Base-by-base conservation (phyloP, 2,888 invertebrate species). In the Metallyticus violacea region DNA sequence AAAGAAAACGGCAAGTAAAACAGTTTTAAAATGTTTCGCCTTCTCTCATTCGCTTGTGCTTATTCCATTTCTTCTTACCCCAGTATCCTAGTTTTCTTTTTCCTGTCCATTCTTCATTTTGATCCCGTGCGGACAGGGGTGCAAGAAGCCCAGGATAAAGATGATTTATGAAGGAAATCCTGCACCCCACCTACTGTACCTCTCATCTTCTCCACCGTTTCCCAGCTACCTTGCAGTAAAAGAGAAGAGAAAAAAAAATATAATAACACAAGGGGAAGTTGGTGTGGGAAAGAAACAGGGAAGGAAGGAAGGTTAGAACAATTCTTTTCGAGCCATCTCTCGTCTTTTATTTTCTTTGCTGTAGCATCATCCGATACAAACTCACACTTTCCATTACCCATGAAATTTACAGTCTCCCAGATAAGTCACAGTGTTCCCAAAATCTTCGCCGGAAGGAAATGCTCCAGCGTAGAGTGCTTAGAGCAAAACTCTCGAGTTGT, bases 161-260 rank as follows among this genome's bases (percentile, higher is more conserved):
- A 87, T 87, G 87, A 87, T 87, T 87, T 87, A 87, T 87, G 84
- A 62, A 81, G 84, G 79, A 85, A 86, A 86, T 87, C 86, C 87
- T 83, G 40, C 40, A 62, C 15, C 40, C 40, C 40, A 4, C 9
- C 40, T 22, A 62, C 15, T 22, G 15, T 22, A 4, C 9, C 40
- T 40, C 40, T 15, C 40, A 1, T 1, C 15, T 62, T 62, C 40
- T 62, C 40, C 1, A 15, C 7, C 9, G 40, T 40, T 40, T 15
- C 9, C 15, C 40, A 15, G 6, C 22, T 62, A 62, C 40, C 40
- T 62, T 15, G 22, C 9, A 22, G 40, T 9, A 22, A 15, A 22
- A 2, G 40, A 2, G 40, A 2, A 40, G 4, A 62, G 15, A 62
- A 62, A 62, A 62, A 62, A 62, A 1, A 62, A 62, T 62, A 62